Conservation (phyloP, 1,140 invertebrate genomes). For the Hirudo medicinalis region DNA sequence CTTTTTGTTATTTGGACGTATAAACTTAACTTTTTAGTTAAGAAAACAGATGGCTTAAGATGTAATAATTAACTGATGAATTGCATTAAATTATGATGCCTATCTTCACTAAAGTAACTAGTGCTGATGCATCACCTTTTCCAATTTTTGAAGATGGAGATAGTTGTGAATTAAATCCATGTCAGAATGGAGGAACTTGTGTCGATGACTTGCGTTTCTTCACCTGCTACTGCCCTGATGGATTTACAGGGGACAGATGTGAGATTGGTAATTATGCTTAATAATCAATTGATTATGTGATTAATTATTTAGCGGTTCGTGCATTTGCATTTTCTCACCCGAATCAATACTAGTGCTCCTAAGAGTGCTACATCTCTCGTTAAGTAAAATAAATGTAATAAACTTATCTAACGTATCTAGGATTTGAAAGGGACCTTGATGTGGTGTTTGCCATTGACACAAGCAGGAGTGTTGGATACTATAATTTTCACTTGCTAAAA, state of each 20-base stretch:
- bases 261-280: constrained; percentile 6
- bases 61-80: too few species aligned
- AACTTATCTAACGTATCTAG: neutral
- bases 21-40: too few species aligned
- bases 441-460: neutral
- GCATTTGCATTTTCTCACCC: too few species aligned
- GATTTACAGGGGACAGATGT: constrained; percentile 11
- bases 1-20: too few species aligned
- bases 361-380: too few species aligned
- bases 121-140: neutral
- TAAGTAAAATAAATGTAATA: neutral
- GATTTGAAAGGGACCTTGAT: neutral
- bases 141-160: neutral
- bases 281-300: too few species aligned
- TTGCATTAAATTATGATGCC: too few species aligned
- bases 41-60: too few species aligned
- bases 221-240: neutral
- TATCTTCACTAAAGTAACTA: neutral
- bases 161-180: constrained; percentile 69
- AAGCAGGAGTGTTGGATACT: neutral
- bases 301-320: too few species aligned
- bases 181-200: constrained; percentile 82
- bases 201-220: constrained; percentile 55
- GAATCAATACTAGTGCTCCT: too few species aligned
- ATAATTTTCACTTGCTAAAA: neutral